Evolutionary conservation across 2,888 invertebrate species (phyloP), one percentile per base, ranked within the genome.

Genomic region (Orthosia gracilis): DNA sequence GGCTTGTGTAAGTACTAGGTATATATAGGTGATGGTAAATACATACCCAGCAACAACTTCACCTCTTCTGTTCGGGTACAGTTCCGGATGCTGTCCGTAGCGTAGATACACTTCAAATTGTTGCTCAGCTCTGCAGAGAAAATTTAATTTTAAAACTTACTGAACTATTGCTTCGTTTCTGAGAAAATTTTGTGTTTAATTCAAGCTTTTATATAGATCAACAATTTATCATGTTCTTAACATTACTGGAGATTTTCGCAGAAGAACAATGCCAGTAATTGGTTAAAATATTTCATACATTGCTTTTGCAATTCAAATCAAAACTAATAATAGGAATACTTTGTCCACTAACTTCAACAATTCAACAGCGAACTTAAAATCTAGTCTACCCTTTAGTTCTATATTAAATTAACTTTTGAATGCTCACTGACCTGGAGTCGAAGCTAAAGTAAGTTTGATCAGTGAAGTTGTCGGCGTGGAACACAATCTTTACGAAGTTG

Each of bases 61-160:
- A 1, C 99, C 99, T 83, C 99, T 97, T 83, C 99, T 97, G 92
- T 99, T 99, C 1, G 99, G 99, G 93, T 99, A 99, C 31, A 99
- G 97, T 92, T 99, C 99, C 54, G 99, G 99, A 97, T 99, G 99
- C 90, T 98, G 99, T n/a, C 99, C 99, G 91, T 99, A 99, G 81
- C 99, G 97, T 69, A 98, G 97, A 92, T 98, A 99, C 62, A 99
- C 98, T 94, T 99, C 98, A 89, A 98, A 98, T 94, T 98, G 98
- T 91, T 99, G 98, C 93, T 99, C 99, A 59, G 99, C 98, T 85
- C 98, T 97, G 85, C n/a, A 77, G 80, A 85, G 76, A 80, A 80
- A 83, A 83, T 68, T 50, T 59, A 76, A 73, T 68, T 68, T 70
- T 17, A 49, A 67, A 69, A 71, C 52, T 67, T 62, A 49, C 21